Base-by-base conservation (phyloP, 2,113 vertebrate genomes). In the Nettapus auritus region DNA sequence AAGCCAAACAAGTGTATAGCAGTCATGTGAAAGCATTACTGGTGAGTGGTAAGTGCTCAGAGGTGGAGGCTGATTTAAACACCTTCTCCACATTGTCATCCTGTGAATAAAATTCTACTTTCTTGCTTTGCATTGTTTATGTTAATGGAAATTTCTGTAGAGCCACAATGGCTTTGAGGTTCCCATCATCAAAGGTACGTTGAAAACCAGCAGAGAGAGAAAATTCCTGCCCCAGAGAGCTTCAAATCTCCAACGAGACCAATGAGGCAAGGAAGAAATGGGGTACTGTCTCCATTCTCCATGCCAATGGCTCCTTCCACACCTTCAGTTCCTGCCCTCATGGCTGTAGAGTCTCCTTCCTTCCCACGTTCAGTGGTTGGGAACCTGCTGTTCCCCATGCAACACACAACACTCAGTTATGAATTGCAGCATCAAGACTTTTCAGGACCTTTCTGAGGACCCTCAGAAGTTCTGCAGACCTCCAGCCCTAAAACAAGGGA, bases 61-160 rank as follows among this genome's bases (percentile, higher is more conserved):
- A 64, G 69, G 26, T 34, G 71, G 13, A 78, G 38, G 33, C 21
- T 29, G 29, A 40, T 78, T 93, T 91, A 90, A 93, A 48, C 73
- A 28, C 23, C 21, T 75, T 42, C 18, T 83, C 26, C 66, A 7
- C 15, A 10, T 48, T 67, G 20, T 57, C 19, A 29, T 38, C 14
- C 13, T 1, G 1, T 53, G 48, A 68, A 67, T 64, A 57, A 84
- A 82, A 79, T 84, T 76, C 44, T 28, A 71, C 69, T 79, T 86
- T 71, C 42, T 78, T 64, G 6, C 23, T 64, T n/a, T 0, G 0
- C 70, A 17, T 69, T 48, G 52, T 78, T 79, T 53, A 4, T 53
- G 46, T 26, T 36, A 70, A 5, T 44, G 44, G 38, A 44, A 89
- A 83, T 63, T 78, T 66, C 50, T n/a, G 13, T 34, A 73, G n/a